Evolutionary conservation across 2,113 vertebrate genomes (phyloP).

Genomic region (Dipodomys merriami): DNA sequence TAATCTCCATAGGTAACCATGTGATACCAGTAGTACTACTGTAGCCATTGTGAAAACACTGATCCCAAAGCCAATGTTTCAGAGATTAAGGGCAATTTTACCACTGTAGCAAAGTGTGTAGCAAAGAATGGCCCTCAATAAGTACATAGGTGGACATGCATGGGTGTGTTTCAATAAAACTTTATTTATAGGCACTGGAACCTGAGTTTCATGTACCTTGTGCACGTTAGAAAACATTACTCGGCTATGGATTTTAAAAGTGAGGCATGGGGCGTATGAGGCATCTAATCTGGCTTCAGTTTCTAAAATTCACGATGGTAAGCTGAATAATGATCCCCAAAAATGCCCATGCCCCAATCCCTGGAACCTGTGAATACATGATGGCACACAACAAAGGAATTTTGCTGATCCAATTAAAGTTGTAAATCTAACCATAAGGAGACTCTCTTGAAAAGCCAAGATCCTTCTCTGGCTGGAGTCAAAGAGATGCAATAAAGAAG

Average conservation of each 20-base stretch:
- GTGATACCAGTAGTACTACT: not conserved
- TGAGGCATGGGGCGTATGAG: not conserved
- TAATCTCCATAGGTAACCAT: not conserved
- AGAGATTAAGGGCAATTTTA: not conserved
- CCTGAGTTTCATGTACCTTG: no score
- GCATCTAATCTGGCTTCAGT: not conserved
- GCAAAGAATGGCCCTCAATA: no score
- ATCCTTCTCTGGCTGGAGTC: not conserved
- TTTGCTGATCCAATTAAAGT: not conserved
- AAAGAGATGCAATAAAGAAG: not conserved
- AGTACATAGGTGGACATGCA: no score
- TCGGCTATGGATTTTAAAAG: no score
- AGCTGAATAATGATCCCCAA: not conserved
- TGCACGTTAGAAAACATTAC: no score
- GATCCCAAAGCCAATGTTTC: not conserved
- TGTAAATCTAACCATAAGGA: not conserved
- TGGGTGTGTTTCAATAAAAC: no score
- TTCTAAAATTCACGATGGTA: not conserved
- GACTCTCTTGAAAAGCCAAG: not conserved
- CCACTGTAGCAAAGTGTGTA: no score
- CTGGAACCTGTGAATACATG: not conserved
- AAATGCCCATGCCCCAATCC: not conserved
- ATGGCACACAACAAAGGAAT: not conserved
- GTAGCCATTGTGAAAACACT: not conserved
- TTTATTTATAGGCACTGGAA: no score